These are phyloP conservation scores for Condylura cristata DNA, from an alignment of 2,113 vertebrate genomes.

Conservation along the genomic window DNA sequence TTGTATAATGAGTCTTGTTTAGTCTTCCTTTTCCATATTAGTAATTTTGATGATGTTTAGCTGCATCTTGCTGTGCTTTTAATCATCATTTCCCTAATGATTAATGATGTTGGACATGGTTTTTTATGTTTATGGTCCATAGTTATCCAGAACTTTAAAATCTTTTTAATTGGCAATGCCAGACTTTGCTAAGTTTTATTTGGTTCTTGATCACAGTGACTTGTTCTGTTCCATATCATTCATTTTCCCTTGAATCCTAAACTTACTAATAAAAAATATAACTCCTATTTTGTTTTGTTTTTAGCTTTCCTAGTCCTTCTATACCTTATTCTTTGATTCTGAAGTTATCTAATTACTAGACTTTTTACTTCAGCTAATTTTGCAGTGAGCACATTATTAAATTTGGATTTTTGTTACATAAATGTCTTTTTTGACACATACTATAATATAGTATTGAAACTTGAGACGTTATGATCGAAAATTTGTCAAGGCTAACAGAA, in stretches of 20 bases:
- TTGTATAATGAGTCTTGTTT: not conserved
- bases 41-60: not conserved
- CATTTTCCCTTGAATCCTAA: not conserved
- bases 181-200: not conserved
- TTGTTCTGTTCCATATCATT: not conserved
- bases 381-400: not conserved
- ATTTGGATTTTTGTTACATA: not conserved
- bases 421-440: not conserved
- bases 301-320: not conserved
- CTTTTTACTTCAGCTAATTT: not conserved
- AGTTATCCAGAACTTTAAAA: not conserved
- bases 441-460: not conserved
- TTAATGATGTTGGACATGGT: not conserved
- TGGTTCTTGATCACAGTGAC: not conserved
- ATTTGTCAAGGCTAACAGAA: not conserved
- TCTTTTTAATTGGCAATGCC: not conserved
- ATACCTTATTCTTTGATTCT: not conserved
- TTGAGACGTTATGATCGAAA: not conserved
- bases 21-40: not conserved
- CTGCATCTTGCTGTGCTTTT: not conserved
- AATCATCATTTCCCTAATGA: not conserved
- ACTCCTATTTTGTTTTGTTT: not conserved
- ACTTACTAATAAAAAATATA: not conserved
- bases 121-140: not conserved
- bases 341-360: not conserved